Evolutionary conservation across 2,797 vertebrate species (phyloP), one percentile per base, ranked within the genome.

Genomic region (Sebastes diaconus): DNA sequence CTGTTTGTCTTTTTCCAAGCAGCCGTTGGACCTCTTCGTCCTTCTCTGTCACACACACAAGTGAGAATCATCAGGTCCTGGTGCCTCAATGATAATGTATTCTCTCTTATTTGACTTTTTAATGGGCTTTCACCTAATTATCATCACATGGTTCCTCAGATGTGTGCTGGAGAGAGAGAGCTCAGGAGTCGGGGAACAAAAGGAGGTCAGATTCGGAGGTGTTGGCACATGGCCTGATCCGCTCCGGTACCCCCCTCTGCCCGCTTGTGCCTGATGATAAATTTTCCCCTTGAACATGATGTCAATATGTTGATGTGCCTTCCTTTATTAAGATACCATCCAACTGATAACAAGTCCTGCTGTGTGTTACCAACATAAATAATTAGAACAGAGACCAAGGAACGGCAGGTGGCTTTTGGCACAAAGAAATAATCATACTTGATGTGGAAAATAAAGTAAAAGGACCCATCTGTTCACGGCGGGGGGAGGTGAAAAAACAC

Each of bases 381-480:
- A 98, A 99, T 99, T 98, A 99, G 96, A 97, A 96, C 96, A 95
- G 98, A 97, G 98, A 97, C 97, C 95, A 85, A 96, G 92, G 96
- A 99, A 96, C 97, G 97, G 98, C 98, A 99, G 98, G 98, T 98
- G 97, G 98, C 97, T 98, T 97, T 98, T 99, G 98, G 98, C 98
- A 98, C 96, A 95, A 97, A 97, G 96, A 98, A 98, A 98, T 97
- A 97, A 98, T 98, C 97, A 97, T 97, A 98, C 97, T 98, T 98
- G 98, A 99, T 99, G 98, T 98, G 97, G 97, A 99, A 98, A 98
- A 98, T 98, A 97, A 99, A 99, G 98, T 99, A 99, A 99, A 99
- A 98, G 97, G 97, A 98, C 97, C 98, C 98, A 99, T 99, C 98
- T 99, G 98, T 97, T 99, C 98, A 90, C 97, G 94, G 96, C 96